Base-by-base conservation (phyloP, 2,797 vertebrate genomes). In the Tokudaia tokunoshimensis region DNA sequence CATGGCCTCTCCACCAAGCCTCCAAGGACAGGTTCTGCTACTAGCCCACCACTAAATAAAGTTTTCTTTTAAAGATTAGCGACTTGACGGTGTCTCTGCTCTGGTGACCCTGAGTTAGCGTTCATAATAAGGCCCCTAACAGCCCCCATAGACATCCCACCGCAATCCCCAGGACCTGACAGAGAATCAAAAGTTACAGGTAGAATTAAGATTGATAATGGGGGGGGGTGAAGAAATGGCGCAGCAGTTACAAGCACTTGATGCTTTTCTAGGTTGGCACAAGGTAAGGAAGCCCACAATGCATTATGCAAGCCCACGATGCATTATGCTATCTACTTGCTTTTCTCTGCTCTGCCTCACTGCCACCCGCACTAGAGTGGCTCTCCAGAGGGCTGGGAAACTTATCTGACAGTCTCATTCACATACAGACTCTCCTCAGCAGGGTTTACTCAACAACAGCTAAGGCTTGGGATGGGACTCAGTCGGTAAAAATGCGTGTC, bases 21-120 rank as follows among this genome's bases (percentile, higher is more conserved):
- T 61, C 81, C 47, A 0, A 19, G 57, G 55, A 61, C 37, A 89
- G 29, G 2, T 70, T 26, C 13, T 70, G 20, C 44, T 31, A 55
- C 47, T 61, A 80, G 1, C 63, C 55, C 47, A 74, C 15, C 57
- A 52, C 12, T 17, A 83, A 94, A 52, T 67, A 55, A 92, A 52
- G 6, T 15, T 86, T 96, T 89, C 52, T 0, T 50, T 50, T 50
- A 92, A 96, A 94, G n/a, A 31, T 72, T 89, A 61, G 31, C 61
- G 65, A 84, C 44, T 93, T 86, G 44, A 17, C 59, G 72, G 29
- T 6, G 11, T 63, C 59, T 85, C 59, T 65, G 34, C 17, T 82
- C 91, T 89, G 47, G 61, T 79, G 61, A 86, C 44, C 11, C n/a
- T 6, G 65, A 14, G 50, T 41, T 70, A 12, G 37, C 44, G 72